A percentile compares a stretch with the other conserved stretches of the same genome.
Evolutionary conservation across 2,797 vertebrate species (phyloP).

Genomic region (Sebastes cheni): DNA sequence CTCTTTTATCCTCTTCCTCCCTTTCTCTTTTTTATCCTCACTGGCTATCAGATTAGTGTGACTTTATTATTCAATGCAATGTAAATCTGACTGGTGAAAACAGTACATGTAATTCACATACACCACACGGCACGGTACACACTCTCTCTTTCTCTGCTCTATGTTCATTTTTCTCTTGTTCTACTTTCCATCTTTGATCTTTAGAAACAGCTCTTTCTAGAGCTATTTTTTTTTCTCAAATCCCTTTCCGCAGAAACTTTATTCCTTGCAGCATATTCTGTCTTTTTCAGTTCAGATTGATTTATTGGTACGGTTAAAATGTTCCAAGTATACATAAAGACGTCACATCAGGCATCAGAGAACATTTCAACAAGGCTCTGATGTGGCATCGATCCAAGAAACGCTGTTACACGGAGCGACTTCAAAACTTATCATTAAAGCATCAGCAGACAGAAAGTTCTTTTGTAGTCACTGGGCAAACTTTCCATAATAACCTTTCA

Average conservation of each 20-base stretch:
- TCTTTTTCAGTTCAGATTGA: neutral
- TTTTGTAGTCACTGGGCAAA: too few relatives aligned
- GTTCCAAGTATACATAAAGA: neutral
- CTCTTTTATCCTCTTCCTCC: slow-evolving; percentile 24
- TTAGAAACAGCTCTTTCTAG: neutral
- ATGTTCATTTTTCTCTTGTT: neutral
- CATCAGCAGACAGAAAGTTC: too few relatives aligned
- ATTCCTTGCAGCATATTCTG: neutral
- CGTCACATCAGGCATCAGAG: neutral
- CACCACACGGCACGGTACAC: neutral
- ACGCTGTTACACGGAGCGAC: neutral
- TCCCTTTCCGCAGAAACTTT: neutral
- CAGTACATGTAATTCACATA: neutral
- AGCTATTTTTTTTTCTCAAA: neutral
- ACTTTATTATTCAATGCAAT: slow-evolving; percentile 30
- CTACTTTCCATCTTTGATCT: neutral
- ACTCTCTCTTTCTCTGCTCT: neutral
- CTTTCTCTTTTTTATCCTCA: neutral
- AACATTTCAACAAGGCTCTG: neutral
- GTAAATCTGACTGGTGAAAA: neutral
- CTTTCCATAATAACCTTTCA: too few relatives aligned
- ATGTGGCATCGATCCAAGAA: neutral
- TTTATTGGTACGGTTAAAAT: neutral
- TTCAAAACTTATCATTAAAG: neutral
- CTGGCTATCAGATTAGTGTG: slow-evolving; percentile 17